Base-by-base conservation (phyloP, 1,140 invertebrate species). In the Dendroctonus ponderosae region DNA sequence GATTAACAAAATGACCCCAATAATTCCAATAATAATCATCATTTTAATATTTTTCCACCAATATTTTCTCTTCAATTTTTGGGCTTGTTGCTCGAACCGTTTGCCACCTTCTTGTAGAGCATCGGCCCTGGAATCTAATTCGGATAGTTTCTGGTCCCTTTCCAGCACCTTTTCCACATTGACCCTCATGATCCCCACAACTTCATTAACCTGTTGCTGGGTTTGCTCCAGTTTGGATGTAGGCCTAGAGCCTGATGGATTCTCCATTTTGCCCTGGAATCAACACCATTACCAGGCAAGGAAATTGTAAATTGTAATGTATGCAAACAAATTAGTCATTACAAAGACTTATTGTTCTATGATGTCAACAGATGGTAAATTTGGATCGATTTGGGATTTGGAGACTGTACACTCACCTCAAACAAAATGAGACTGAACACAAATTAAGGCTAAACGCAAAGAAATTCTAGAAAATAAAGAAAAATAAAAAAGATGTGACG, bases 151-250 rank as follows among this genome's bases (percentile, higher is more conserved):
- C 79, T 94, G 91, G 86, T 99, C 97, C 77, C 97, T 87, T 81
- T 99, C 97, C 72, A 99, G 82, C 40, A 99, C 97, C 84, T 99
- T 99, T 79, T 99, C 96, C 51, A 99, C 97, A 82, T 99, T 99
- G 51, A 97, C 93, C 82, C 93, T 87, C 96, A 98, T 98, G 73
- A 98, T 98, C 75, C 93, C 94, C 68, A 98, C 95, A 66, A 98
- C 94, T 85, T 99, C 96, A 80, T 98, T 92, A 6, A 98, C 96
- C 79, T 98, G 96, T 69, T 71, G 70, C 51, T 96, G 96, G 79
- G 98, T 94, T 75, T 97, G 94, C 73, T 98, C 81, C 71, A 93
- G 54, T 59, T 72, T 72, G 6, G 63, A 70, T 15, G 69, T 66
- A 53, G 44, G 43, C 12, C 68, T 66, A 43, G 70, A 68, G 37